Percentiles rank a stretch among this genome's conserved stretches.
phyloP scores from a whole-genome alignment of 2,113 vertebrate genomes.

The Cinclus mexicanus region DNA sequence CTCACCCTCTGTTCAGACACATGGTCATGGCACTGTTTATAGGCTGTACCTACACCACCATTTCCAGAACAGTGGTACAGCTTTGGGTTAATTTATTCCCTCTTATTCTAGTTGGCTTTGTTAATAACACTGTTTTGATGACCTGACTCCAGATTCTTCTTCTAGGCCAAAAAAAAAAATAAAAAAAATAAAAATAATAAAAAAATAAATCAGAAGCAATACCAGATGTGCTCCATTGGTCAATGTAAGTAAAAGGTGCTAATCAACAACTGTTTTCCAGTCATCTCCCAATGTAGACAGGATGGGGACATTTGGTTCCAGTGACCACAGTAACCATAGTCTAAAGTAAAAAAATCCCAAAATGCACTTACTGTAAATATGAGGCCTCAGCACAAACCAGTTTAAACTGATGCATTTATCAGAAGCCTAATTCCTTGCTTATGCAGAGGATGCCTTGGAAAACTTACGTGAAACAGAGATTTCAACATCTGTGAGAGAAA shows the following conservation, averaged over 20 bases:
- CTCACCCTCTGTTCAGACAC: neutral
- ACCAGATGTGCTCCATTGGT: neutral
- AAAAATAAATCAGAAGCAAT: neutral
- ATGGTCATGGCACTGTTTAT: neutral
- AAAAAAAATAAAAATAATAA: too few relatives aligned
- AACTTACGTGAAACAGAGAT: neutral
- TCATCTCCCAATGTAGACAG: neutral
- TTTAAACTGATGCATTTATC: neutral
- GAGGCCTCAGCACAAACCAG: neutral
- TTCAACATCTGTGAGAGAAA: neutral
- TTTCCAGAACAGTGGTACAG: neutral
- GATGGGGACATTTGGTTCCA: rapidly evolving
- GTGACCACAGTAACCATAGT: neutral
- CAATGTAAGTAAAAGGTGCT: neutral
- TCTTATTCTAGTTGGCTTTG: neutral
- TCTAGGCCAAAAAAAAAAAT: neutral
- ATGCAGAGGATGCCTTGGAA: neutral
- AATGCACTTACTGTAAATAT: neutral
- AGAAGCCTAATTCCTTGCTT: neutral
- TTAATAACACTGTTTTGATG: neutral
- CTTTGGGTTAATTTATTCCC: neutral
- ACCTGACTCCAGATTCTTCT: neutral
- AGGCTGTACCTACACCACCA: neutral
- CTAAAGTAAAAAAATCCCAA: neutral
- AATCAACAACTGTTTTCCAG: neutral